These are phyloP conservation scores for Uropsilus gracilis DNA, from an alignment of 2,113 vertebrate genomes.

Conservation along the genomic window DNA sequence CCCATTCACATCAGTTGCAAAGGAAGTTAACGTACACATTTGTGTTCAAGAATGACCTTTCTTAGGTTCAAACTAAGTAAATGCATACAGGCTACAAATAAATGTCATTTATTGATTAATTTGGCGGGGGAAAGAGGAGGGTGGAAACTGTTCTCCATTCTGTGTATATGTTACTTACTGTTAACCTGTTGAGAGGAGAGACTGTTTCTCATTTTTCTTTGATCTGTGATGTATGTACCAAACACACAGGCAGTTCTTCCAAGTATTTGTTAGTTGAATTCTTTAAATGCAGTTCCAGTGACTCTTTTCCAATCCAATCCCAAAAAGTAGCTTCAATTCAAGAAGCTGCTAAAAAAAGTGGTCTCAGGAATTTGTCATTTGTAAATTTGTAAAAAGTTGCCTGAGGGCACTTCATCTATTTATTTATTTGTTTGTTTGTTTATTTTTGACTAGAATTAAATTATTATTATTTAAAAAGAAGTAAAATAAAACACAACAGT, in stretches of 20 bases:
- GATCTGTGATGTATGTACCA: not conserved
- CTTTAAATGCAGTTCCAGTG: not conserved
- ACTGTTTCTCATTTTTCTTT: not conserved
- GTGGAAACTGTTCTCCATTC: not conserved
- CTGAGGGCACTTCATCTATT: not conserved
- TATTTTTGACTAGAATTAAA: too few species aligned
- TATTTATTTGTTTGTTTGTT: too few species aligned
- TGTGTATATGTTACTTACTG: not conserved
- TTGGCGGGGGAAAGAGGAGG: not conserved
- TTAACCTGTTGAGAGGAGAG: not conserved
- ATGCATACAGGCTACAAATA: not conserved
- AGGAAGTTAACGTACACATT: not conserved
- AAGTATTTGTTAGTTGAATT: not conserved
- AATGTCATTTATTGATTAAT: not conserved
- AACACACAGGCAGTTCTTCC: not conserved
- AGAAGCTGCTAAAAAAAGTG: not conserved
- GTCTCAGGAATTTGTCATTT: not conserved
- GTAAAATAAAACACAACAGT: too few species aligned
- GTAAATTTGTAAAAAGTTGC: too few species aligned
- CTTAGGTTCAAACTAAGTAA: not conserved
- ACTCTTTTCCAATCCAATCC: not conserved
- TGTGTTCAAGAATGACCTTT: not conserved
- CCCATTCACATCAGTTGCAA: not conserved
- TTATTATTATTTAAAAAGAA: too few species aligned
- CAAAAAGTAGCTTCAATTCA: not conserved